Conservation (phyloP, 1,140 invertebrate species). For the Harpegnathos saltator region DNA sequence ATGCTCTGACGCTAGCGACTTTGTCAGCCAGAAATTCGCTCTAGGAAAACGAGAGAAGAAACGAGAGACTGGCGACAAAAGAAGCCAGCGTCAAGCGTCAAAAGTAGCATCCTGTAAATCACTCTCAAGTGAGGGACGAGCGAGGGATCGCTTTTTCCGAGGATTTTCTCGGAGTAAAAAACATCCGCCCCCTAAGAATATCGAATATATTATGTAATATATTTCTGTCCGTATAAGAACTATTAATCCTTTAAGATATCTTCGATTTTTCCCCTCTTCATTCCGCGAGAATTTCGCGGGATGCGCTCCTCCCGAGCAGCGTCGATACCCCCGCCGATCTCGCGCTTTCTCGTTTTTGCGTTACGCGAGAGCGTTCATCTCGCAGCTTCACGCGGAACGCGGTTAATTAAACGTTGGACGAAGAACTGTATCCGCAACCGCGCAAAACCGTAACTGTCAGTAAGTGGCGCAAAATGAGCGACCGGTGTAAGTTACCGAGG, state of each 20-base stretch:
- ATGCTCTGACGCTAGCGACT: no score
- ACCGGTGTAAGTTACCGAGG: background rate
- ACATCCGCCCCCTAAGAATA: no score
- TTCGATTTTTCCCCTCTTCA: background rate
- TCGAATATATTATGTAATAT: no score
- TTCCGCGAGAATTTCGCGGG: no score
- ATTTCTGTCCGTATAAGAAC: background rate
- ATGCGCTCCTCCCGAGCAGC: background rate
- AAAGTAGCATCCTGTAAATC: no score
- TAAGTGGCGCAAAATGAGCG: constrained; percentile 44
- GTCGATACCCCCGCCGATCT: background rate
- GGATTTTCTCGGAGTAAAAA: no score
- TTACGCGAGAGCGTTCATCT: constrained; percentile 2
- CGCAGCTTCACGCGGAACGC: constrained; percentile 17
- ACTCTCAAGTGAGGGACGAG: no score
- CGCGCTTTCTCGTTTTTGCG: background rate
- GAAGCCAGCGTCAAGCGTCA: no score
- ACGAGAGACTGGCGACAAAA: no score
- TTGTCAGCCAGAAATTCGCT: no score
- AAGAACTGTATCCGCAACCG: constrained; percentile 18
- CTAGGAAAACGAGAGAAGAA: no score
- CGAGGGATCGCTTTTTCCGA: no score
- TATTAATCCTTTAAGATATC: background rate
- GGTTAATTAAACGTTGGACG: constrained; percentile 39
- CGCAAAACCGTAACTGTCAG: constrained; percentile 28